Base-by-base conservation (phyloP, 2,797 vertebrate species). In the Kryptolebias ocellatus region DNA sequence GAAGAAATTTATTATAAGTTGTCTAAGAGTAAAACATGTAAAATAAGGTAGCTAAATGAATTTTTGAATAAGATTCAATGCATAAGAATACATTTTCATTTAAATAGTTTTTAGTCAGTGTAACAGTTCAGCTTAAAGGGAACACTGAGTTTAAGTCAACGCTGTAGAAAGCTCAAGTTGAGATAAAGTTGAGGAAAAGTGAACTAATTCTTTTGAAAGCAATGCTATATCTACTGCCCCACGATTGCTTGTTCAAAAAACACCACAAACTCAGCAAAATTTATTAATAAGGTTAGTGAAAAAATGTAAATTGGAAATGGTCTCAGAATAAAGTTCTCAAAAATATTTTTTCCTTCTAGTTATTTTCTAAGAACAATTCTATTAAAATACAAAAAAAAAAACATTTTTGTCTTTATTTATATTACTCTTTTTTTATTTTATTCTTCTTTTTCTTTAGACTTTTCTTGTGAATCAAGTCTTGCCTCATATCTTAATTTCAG, bases 401-500 rank as follows among this genome's bases (percentile, higher is more conserved):
- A 54, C 49, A 28, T 27, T 17, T 29, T 64, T 7, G 4, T 39
- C 11, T 15, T 15, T 55, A 4, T 8, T 45, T 28, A 42, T 34
- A 54, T 60, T 11, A 42, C 15, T 29, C 6, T 29, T 29, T 1
- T 7, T 45, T 28, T 17, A 34, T 7, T 34, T 34, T 7, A 34
- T 6, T 6, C 9, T 42, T 1, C 39, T 42, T 42, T 42, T 4
- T 42, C 10, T 42, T 12, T 12, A 29, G 37, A 53, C 39, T 53
- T 50, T 45, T 63, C 60, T 68, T 28, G n/a, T 11, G 24, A 56
- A 37, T 5, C 56, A 67, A 60, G 56, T 69, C 58, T 60, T 50
- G 20, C 47, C 57, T 57, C 59, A 27, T 24, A 58, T 59, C 64
- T 20, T 15, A 18, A 45, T 27, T 61, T 28, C 44, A 34, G 27